Conservation (phyloP, 2,113 vertebrate species). For the Epinephelus fuscoguttatus region DNA sequence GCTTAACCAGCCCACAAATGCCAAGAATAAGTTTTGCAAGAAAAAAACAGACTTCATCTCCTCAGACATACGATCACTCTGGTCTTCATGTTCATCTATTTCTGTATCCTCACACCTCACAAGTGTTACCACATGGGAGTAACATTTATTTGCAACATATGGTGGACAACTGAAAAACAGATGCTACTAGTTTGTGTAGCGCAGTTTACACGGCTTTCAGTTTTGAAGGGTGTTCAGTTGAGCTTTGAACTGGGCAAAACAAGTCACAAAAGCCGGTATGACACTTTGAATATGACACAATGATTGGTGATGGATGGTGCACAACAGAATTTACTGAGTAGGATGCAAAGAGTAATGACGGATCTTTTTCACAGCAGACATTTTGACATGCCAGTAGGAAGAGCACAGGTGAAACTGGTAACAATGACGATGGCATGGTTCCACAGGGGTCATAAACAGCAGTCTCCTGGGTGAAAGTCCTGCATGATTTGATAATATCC, state of each 20-base stretch:
- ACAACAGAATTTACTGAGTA: not conserved
- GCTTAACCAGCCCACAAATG: conserved; percentile 6
- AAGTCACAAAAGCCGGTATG: not conserved
- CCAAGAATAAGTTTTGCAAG: conserved; percentile 8
- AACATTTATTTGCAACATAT: not conserved
- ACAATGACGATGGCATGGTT: too few relatives aligned
- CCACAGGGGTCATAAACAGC: too few relatives aligned
- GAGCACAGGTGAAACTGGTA: too few relatives aligned
- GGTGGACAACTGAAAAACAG: not conserved
- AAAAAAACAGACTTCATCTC: not conserved
- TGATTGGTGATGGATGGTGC: not conserved
- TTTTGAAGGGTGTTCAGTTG: not conserved
- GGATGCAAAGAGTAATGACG: too few relatives aligned
- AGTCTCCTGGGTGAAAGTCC: too few relatives aligned
- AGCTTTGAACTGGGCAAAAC: not conserved
- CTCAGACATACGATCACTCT: not conserved
- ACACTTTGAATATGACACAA: not conserved
- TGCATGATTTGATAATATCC: too few relatives aligned
- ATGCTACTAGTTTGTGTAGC: not conserved
- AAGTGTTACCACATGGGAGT: not conserved
- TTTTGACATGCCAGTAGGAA: too few relatives aligned
- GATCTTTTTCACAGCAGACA: too few relatives aligned
- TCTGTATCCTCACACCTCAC: conserved; percentile 3
- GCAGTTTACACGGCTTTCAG: not conserved
- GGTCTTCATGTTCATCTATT: not conserved